Percentiles rank a stretch among this genome's conserved stretches.
phyloP scores from a whole-genome alignment of 2,888 invertebrate species.

The Polydrusus cervinus region DNA sequence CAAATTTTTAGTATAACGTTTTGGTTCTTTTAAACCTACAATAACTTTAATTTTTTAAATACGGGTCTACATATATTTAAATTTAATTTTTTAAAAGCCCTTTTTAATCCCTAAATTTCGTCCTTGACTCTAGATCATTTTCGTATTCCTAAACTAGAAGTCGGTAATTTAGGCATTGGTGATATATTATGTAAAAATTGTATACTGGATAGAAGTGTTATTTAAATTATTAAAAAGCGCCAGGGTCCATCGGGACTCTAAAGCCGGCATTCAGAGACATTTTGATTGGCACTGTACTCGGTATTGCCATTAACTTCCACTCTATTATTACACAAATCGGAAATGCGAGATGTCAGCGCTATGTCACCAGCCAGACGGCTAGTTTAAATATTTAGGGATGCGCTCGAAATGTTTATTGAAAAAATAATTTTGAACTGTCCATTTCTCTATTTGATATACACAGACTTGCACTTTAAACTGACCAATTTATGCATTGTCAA shows the following conservation, averaged over 20 bases:
- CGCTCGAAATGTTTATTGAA: neutral
- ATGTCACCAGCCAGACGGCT: conserved; percentile 24
- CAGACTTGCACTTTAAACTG: conserved; percentile 9
- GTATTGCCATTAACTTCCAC: conserved; percentile 68
- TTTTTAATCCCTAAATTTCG: too few species aligned
- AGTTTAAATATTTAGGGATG: conserved; percentile 31
- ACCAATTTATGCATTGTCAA: neutral
- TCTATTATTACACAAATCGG: conserved; percentile 66
- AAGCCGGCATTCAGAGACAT: conserved; percentile 52
- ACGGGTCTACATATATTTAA: too few species aligned
- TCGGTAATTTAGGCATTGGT: too few species aligned
- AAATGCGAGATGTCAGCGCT: conserved; percentile 63
- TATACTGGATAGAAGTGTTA: conserved; percentile 59
- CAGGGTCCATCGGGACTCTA: conserved; percentile 25
- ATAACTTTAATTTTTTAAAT: too few species aligned
- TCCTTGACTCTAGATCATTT: too few species aligned
- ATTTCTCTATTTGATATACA: neutral
- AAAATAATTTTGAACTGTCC: conserved; percentile 4
- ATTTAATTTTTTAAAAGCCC: too few species aligned
- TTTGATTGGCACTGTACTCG: conserved; percentile 68
- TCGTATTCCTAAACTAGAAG: too few species aligned
- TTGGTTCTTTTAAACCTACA: too few species aligned
- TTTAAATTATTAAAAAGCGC: conserved; percentile 61
- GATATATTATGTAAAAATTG: too few species aligned
- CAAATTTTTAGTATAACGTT: too few species aligned